Conservation (phyloP, 2,113 vertebrate genomes). For the Todiramphus chloris region DNA sequence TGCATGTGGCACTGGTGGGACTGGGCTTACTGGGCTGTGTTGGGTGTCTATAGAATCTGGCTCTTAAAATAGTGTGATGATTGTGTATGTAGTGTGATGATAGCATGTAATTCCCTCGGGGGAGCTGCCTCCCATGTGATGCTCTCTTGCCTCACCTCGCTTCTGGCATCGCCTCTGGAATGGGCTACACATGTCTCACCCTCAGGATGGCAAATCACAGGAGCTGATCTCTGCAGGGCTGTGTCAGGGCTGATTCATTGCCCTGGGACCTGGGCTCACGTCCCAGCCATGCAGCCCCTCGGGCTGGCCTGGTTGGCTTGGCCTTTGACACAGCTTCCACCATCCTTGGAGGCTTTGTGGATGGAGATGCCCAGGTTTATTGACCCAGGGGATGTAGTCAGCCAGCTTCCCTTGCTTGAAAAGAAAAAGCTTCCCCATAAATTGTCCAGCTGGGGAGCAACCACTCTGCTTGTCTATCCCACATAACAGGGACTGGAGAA, state of each 20-base stretch:
- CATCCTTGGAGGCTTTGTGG: accelerated
- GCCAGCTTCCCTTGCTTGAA: neutral
- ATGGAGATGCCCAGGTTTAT: neutral
- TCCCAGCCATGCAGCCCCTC: accelerated
- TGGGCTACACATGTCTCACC: too few relatives aligned
- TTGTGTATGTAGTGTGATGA: accelerated
- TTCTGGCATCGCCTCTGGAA: accelerated
- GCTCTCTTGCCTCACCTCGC: neutral
- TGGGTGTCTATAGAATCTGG: too few relatives aligned
- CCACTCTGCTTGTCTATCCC: accelerated
- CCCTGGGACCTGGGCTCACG: accelerated
- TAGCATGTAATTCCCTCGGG: neutral
- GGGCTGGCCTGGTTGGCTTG: accelerated
- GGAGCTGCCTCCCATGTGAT: neutral
- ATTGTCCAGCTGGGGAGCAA: accelerated
- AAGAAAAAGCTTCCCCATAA: neutral
- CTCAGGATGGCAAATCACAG: accelerated
- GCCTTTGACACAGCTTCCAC: neutral
- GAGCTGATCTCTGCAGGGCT: accelerated
- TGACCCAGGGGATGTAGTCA: neutral
- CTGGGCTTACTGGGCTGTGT: neutral
- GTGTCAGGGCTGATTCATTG: accelerated
- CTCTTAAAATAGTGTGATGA: accelerated
- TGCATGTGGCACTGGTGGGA: neutral
- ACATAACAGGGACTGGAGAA: accelerated